Conservation (phyloP, 1,140 invertebrate genomes). For the Bombus balteatus region DNA sequence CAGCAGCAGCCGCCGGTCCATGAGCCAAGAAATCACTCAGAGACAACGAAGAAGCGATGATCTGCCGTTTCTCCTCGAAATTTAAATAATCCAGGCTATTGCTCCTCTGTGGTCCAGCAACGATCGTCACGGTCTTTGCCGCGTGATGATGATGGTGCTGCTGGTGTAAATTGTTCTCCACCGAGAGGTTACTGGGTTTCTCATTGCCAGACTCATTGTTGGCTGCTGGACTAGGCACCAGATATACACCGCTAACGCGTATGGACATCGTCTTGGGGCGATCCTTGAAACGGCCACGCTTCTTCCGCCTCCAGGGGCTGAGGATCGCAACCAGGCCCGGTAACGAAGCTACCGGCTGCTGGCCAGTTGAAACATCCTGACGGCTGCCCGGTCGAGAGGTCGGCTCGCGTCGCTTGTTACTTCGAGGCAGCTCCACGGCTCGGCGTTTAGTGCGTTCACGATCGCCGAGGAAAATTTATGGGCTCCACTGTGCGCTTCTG, state of each 20-base stretch:
- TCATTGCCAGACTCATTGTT: conserved; percentile 70
- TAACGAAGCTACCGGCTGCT: conserved; percentile 64
- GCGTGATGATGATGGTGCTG: conserved; percentile 79
- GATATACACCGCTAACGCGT: conserved; percentile 79
- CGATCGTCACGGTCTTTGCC: conserved; percentile 85
- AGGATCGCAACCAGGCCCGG: conserved; percentile 67
- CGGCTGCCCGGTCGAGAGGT: conserved; percentile 53
- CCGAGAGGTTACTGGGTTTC: conserved; percentile 55
- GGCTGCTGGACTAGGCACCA: conserved; percentile 73
- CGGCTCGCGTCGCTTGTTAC: conserved; percentile 65
- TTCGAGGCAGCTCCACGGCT: conserved; percentile 67
- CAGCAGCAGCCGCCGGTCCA: conserved; percentile 84
- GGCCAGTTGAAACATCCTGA: conserved; percentile 56
- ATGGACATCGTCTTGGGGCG: conserved; percentile 76
- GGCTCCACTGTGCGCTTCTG: conserved; percentile 14
- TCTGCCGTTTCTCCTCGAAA: conserved; percentile 94
- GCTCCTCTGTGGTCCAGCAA: conserved; percentile 87
- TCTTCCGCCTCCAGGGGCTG: conserved; percentile 63
- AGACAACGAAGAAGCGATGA: conserved; percentile 93
- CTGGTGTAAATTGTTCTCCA: conserved; percentile 63
- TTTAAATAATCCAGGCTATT: conserved; percentile 94
- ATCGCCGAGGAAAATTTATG: conserved; percentile 44
- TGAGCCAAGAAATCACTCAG: conserved; percentile 92
- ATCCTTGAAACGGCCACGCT: conserved; percentile 58
- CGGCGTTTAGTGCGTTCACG: conserved; percentile 39